Conservation (phyloP, 2,888 invertebrate genomes). For the Drosophila yooni region DNA sequence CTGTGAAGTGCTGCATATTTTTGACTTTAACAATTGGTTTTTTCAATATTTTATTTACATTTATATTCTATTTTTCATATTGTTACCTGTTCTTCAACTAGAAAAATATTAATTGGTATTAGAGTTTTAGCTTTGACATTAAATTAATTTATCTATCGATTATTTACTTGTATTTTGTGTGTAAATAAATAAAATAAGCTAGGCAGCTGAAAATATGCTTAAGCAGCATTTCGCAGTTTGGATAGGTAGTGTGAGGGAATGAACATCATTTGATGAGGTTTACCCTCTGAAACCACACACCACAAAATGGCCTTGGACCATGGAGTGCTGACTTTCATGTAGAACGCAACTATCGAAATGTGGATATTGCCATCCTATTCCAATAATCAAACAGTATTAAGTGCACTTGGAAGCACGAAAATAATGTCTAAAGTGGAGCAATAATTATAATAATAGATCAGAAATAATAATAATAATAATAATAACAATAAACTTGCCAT, state of each 20-base stretch:
- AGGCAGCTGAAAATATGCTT: not conserved
- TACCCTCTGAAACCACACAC: not conserved
- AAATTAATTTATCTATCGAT: not conserved
- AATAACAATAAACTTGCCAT: too few relatives aligned
- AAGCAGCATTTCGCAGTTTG: not conserved
- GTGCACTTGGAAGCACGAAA: not conserved
- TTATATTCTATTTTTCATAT: not conserved
- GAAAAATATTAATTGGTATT: not conserved
- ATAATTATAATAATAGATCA: not conserved
- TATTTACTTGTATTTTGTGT: not conserved
- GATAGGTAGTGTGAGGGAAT: not conserved
- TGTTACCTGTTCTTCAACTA: not conserved
- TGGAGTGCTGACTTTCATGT: not conserved
- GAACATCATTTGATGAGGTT: not conserved
- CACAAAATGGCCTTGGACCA: not conserved
- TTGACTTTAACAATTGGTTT: not conserved
- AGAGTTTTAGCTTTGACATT: fast-evolving
- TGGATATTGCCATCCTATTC: not conserved
- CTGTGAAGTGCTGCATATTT: not conserved
- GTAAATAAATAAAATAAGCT: not conserved
- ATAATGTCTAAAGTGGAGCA: not conserved
- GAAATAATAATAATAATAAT: not conserved
- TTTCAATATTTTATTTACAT: not conserved
- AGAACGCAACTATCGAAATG: not conserved
- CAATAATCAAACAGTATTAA: not conserved